Evolutionary conservation across 2,888 invertebrate genomes (phyloP).

Genomic region (Venusia cambrica): DNA sequence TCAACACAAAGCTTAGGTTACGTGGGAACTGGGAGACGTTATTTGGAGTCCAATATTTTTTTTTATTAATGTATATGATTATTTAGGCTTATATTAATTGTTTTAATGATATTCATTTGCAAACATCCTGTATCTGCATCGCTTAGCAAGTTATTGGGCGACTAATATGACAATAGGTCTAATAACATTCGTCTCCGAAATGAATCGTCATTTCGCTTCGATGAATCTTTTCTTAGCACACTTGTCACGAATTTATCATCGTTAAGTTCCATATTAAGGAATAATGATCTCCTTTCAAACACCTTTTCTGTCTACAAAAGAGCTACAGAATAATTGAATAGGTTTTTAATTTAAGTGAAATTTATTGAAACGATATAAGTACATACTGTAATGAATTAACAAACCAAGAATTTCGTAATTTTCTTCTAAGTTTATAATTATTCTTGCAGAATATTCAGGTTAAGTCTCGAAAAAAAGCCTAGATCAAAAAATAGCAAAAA

Average conservation of each 20-base stretch:
- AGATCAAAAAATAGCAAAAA: no score
- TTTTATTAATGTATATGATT: no score
- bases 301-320: constrained; percentile 42
- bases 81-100: no score
- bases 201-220: constrained; percentile 49
- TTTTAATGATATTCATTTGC: neutral
- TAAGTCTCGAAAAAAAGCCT: constrained; percentile 31
- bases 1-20: no score
- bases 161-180: constrained; percentile 55
- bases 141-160: constrained; percentile 52
- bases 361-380: no score
- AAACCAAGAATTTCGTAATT: no score
- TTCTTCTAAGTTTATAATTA: no score
- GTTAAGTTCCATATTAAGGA: constrained; percentile 48
- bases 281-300: constrained; percentile 47
- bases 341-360: constrained; percentile 11
- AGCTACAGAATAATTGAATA: constrained; percentile 6
- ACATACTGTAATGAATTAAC: no score
- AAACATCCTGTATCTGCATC: constrained; percentile 45
- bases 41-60: no score
- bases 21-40: no score
- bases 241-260: constrained; percentile 55
- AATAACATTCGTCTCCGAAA: constrained; percentile 55
- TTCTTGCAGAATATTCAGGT: no score
- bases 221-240: constrained; percentile 52